Conservation (phyloP, 2,113 vertebrate genomes). For the Pitta sordida region DNA sequence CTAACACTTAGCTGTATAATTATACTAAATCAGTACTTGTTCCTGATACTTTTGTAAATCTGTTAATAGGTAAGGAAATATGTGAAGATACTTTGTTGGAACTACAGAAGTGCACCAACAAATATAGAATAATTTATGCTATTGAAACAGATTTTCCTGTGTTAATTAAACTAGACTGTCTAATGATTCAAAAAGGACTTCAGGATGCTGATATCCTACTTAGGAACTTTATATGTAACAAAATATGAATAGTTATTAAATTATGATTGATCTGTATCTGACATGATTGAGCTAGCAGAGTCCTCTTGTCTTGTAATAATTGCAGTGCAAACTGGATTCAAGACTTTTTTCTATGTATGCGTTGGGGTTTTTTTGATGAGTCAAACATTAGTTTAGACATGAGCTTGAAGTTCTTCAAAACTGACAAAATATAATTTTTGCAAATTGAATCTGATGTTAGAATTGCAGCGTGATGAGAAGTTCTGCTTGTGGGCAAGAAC, state of each 20-base stretch:
- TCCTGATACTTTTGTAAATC: neutral
- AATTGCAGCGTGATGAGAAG: neutral
- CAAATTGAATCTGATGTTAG: neutral
- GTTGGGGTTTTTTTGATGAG: neutral
- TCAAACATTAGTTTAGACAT: neutral
- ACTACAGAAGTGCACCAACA: neutral
- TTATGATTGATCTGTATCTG: neutral
- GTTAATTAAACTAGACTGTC: neutral
- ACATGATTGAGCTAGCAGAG: neutral
- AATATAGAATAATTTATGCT: neutral
- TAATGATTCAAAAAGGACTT: neutral
- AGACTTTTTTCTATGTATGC: neutral
- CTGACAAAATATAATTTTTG: neutral
- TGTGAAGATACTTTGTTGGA: neutral
- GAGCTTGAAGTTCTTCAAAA: neutral
- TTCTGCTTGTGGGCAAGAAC: neutral
- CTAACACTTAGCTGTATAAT: neutral
- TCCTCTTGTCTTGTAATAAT: neutral
- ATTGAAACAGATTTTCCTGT: neutral
- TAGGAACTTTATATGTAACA: neutral
- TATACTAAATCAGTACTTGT: neutral
- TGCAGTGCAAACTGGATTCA: neutral
- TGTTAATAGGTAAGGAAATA: neutral
- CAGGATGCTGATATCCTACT: neutral
- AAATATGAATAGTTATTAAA: neutral